phyloP scores from a whole-genome alignment of 2,113 vertebrate genomes.

The Trogon surrucura region DNA sequence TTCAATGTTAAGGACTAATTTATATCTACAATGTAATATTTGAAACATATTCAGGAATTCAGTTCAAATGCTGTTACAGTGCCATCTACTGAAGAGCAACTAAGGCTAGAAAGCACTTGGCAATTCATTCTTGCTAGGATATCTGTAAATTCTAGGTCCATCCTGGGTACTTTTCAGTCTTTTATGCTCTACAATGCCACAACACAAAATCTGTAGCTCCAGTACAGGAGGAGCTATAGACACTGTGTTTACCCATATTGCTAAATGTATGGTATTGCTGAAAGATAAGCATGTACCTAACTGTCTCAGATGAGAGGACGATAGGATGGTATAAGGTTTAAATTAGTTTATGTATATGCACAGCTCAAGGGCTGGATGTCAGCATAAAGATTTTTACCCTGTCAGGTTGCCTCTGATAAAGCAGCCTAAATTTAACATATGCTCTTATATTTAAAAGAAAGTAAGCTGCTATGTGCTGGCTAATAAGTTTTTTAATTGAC shows the following conservation, averaged over 20 bases:
- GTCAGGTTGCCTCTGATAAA: not conserved
- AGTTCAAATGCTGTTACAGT: conserved; percentile 33
- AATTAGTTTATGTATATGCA: not conserved
- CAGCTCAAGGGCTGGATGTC: not conserved
- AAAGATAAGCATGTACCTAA: not conserved
- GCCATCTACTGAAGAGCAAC: conserved; percentile 54
- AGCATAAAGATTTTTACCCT: not conserved
- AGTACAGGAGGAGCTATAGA: not conserved
- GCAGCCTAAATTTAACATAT: not conserved
- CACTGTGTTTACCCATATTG: not conserved
- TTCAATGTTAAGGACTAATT: not conserved
- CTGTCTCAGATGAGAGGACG: not conserved
- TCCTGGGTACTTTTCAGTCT: not conserved
- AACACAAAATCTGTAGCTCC: not conserved
- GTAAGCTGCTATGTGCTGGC: not conserved
- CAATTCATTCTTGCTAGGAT: not conserved
- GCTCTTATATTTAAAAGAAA: not conserved
- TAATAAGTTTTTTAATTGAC: not conserved
- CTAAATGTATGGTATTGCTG: not conserved
- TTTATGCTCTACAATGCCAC: not conserved
- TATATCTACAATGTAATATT: not conserved
- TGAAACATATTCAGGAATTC: not conserved
- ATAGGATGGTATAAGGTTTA: not conserved
- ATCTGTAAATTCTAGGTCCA: not conserved
- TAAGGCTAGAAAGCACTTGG: not conserved